A percentile compares a stretch with the other conserved stretches of the same genome.
Conservation (phyloP, 2,888 invertebrate species). For the Zhuqinia jingwanae region DNA sequence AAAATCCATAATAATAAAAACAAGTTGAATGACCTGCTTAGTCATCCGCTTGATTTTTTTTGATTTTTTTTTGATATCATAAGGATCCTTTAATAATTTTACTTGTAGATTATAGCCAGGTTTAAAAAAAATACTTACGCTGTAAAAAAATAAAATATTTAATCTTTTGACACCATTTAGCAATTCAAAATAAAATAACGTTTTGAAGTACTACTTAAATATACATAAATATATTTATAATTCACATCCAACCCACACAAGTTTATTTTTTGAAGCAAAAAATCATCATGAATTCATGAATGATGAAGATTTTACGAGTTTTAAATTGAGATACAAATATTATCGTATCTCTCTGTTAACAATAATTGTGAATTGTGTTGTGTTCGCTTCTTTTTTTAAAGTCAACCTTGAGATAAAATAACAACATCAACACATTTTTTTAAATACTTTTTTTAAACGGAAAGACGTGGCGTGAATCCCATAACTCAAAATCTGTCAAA, state of each 20-base stretch:
- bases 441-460: background rate
- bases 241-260: no score
- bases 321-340: slow-evolving; percentile 5
- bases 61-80: no score
- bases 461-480: slow-evolving; percentile 15
- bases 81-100: background rate
- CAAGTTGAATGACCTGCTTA: slow-evolving; percentile 60
- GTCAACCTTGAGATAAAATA: slow-evolving; percentile 25
- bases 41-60: no score
- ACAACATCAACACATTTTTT: slow-evolving; percentile 10
- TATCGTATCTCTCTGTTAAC: background rate
- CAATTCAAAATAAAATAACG: no score
- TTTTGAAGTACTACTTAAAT: no score
- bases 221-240: no score
- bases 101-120: background rate
- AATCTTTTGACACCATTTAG: no score
- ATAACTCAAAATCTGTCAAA: slow-evolving; percentile 53
- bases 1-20: slow-evolving; percentile 27
- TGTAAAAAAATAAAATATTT: no score
- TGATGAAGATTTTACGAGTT: background rate
- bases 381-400: background rate
- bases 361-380: no score
- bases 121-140: no score
- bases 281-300: no score
- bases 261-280: background rate